Percentiles rank a stretch among this genome's conserved stretches.
phyloP scores from a whole-genome alignment of 2,888 invertebrate genomes.

The Nomada lathburiana region DNA sequence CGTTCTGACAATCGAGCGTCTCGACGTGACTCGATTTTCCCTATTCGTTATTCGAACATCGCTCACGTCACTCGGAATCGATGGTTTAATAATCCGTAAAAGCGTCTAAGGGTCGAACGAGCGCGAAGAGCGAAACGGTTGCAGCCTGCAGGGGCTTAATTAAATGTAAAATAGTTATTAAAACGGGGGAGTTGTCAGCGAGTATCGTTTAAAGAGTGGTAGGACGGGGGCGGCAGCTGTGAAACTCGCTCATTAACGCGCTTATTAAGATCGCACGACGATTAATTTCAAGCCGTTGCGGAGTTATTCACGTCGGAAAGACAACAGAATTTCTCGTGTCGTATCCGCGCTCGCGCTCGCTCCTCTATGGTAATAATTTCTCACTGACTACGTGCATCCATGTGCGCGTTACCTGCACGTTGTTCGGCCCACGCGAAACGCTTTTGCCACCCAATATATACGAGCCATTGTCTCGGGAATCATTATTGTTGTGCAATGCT shows the following conservation, averaged over 20 bases:
- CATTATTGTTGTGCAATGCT: constrained; percentile 74
- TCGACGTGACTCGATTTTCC: too few species aligned
- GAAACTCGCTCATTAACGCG: constrained; percentile 68
- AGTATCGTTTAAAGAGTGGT: constrained; percentile 51
- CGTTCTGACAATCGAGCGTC: too few species aligned
- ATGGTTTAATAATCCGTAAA: background rate
- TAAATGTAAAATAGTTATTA: constrained; percentile 62
- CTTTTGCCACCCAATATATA: constrained; percentile 77
- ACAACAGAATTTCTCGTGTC: constrained; percentile 66
- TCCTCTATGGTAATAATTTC: constrained; percentile 52
- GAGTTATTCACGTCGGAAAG: constrained; percentile 64
- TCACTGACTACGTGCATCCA: constrained; percentile 44
- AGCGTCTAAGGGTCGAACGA: background rate
- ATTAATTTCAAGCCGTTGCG: constrained; percentile 64
- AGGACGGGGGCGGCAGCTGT: constrained; percentile 13
- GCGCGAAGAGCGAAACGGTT: background rate
- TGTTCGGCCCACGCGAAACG: constrained; percentile 73
- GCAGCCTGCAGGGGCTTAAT: constrained; percentile 47
- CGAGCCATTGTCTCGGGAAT: constrained; percentile 76
- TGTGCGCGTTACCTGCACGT: constrained; percentile 56
- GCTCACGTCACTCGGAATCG: too few species aligned
- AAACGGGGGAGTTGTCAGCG: constrained; percentile 50
- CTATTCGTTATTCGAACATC: too few species aligned
- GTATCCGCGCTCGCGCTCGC: constrained; percentile 11
- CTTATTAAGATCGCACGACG: constrained; percentile 68